Evolutionary conservation across 1,140 invertebrate genomes (phyloP).

Genomic region (Saccostrea echinata): DNA sequence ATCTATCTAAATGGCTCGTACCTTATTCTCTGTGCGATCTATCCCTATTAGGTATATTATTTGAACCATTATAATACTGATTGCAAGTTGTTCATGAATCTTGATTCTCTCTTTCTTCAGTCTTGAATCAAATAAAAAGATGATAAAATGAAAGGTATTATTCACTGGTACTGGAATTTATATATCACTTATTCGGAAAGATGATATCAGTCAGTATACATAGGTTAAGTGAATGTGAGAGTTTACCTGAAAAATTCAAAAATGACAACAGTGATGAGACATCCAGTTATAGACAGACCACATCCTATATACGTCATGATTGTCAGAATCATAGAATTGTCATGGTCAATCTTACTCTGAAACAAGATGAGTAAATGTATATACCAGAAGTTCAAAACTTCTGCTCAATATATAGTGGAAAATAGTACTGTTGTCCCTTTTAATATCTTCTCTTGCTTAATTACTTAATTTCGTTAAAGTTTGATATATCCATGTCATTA

Average conservation of each 20-base stretch:
- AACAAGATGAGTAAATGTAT: too few relatives aligned
- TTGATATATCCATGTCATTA: too few relatives aligned
- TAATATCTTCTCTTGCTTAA: too few relatives aligned
- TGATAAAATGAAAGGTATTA: not conserved
- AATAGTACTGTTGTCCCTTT: too few relatives aligned
- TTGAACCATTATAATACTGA: constrained; percentile 70
- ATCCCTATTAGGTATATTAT: constrained; percentile 70
- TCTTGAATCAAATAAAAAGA: constrained; percentile 54
- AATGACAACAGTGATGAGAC: constrained; percentile 69
- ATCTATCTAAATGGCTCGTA: constrained; percentile 13
- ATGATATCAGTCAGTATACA: too few relatives aligned
- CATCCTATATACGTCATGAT: constrained; percentile 74
- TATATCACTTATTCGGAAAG: too few relatives aligned
- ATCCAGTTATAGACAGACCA: constrained; percentile 69
- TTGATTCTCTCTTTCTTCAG: constrained; percentile 69
- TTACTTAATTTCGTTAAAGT: too few relatives aligned
- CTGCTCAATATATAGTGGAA: too few relatives aligned
- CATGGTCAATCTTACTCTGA: constrained; percentile 65
- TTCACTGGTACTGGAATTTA: constrained; percentile 56
- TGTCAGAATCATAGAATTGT: constrained; percentile 64
- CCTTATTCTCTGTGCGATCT: constrained; percentile 66
- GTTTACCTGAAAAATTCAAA: constrained; percentile 72
- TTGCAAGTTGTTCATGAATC: constrained; percentile 73
- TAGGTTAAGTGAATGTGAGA: not conserved
- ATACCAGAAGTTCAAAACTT: too few relatives aligned